Conservation (phyloP, 1,140 invertebrate genomes). For the Atta cephalotes region DNA sequence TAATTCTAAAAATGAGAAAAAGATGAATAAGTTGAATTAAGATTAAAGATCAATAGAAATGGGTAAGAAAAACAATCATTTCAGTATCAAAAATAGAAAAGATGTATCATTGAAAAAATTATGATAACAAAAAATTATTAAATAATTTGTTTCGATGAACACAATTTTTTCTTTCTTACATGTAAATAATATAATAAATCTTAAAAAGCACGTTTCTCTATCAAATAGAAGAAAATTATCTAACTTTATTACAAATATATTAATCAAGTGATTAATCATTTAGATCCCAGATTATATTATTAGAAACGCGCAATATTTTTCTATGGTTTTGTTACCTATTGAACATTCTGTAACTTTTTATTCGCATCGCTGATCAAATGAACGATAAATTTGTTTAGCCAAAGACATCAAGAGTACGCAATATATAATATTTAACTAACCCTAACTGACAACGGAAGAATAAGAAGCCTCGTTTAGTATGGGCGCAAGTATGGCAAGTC, state of each 20-base stretch:
- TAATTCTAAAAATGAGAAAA: no score
- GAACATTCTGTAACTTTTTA: not conserved
- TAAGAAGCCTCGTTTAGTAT: slow-evolving; percentile 33
- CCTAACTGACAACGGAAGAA: slow-evolving; percentile 5
- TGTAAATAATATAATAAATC: not conserved
- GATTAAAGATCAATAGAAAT: no score
- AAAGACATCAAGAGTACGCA: not conserved
- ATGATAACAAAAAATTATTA: not conserved
- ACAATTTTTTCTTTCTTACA: not conserved
- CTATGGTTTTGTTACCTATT: not conserved
- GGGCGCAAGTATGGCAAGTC: slow-evolving; percentile 7
- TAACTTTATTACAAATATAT: not conserved
- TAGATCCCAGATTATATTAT: slow-evolving; percentile 6
- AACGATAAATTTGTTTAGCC: slow-evolving; percentile 34
- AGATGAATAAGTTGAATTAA: no score
- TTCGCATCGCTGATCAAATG: not conserved
- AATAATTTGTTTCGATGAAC: not conserved
- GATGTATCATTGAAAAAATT: not conserved
- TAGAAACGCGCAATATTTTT: not conserved
- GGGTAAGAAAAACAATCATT: not conserved
- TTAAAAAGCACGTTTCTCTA: not conserved
- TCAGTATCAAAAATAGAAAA: not conserved
- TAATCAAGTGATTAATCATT: not conserved
- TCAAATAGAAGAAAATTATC: not conserved
- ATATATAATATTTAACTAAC: slow-evolving; percentile 30